phyloP scores from a whole-genome alignment of 2,113 vertebrate genomes.

The Haliaeetus leucogaster region DNA sequence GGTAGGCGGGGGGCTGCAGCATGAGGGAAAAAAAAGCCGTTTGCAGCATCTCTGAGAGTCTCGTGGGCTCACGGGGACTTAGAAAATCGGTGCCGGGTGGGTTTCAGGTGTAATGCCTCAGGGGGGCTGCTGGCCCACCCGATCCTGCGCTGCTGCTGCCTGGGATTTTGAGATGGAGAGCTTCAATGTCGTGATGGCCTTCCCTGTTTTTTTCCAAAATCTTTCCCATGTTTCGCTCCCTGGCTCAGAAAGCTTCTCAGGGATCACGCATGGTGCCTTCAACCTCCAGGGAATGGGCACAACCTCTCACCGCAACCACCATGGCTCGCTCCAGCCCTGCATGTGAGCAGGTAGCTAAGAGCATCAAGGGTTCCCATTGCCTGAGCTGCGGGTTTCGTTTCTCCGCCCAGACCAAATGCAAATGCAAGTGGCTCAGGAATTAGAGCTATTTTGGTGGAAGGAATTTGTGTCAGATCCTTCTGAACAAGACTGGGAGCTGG shows the following conservation, averaged over 20 bases:
- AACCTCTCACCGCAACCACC: accelerated
- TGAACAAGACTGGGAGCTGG: accelerated
- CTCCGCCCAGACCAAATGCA: neutral
- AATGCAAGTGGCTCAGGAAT: neutral
- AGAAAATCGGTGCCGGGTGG: accelerated
- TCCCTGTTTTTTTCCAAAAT: no score
- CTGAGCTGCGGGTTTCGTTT: accelerated
- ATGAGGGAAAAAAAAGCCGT: no score
- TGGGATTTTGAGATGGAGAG: neutral
- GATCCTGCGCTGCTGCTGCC: accelerated
- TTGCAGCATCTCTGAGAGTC: no score
- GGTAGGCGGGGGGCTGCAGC: neutral
- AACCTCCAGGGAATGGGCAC: accelerated
- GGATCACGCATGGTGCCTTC: accelerated
- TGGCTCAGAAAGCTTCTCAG: neutral
- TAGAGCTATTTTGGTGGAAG: neutral
- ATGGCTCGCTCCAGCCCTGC: accelerated
- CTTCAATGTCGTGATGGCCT: neutral
- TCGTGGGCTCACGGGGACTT: accelerated
- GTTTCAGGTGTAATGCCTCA: accelerated
- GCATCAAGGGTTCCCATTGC: accelerated
- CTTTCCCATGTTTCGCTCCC: accelerated
- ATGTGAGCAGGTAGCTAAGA: accelerated
- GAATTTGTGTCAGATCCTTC: no score
- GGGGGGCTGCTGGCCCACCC: accelerated